phyloP scores from a whole-genome alignment of 2,888 invertebrate genomes.

The Drosophila cyrtoloma region DNA sequence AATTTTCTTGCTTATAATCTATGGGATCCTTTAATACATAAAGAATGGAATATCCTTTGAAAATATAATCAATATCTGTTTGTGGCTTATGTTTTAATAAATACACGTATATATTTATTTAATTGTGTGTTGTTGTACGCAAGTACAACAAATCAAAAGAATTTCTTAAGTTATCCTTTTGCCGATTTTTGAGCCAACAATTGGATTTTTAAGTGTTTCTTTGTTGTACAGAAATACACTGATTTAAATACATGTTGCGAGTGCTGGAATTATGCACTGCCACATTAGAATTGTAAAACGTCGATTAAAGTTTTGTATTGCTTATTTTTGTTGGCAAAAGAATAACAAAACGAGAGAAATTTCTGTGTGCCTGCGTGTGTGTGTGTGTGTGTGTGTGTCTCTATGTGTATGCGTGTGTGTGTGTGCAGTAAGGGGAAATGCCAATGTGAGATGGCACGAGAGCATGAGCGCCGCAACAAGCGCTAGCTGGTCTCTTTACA shows the following conservation, averaged over 20 bases:
- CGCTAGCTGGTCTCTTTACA: slow-evolving; percentile 49
- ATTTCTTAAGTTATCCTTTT: not conserved
- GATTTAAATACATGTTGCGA: slow-evolving; percentile 51
- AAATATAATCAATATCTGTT: not conserved
- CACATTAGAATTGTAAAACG: slow-evolving; percentile 70
- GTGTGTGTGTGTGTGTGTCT: not conserved
- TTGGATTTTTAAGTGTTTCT: slow-evolving; percentile 50
- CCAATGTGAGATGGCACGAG: slow-evolving; percentile 22
- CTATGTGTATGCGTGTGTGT: slow-evolving; percentile 14
- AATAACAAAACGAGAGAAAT: slow-evolving; percentile 34
- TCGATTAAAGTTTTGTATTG: slow-evolving; percentile 71
- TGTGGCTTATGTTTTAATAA: not conserved
- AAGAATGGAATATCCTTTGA: not conserved
- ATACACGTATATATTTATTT: not conserved
- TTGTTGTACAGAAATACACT: slow-evolving; percentile 42
- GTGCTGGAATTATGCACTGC: slow-evolving; percentile 44
- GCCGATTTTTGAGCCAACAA: slow-evolving; percentile 10
- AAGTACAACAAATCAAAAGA: not conserved
- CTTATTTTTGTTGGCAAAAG: slow-evolving; percentile 47
- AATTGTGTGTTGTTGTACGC: not conserved
- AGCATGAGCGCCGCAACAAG: not conserved
- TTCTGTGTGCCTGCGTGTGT: not conserved
- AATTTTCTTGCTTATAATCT: not conserved
- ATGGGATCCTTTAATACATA: not conserved
- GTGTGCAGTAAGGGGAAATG: slow-evolving; percentile 60